A percentile compares a stretch with the other conserved stretches of the same genome.
phyloP scores from a whole-genome alignment of 2,888 invertebrate genomes.

The Drosophila stalkeri region DNA sequence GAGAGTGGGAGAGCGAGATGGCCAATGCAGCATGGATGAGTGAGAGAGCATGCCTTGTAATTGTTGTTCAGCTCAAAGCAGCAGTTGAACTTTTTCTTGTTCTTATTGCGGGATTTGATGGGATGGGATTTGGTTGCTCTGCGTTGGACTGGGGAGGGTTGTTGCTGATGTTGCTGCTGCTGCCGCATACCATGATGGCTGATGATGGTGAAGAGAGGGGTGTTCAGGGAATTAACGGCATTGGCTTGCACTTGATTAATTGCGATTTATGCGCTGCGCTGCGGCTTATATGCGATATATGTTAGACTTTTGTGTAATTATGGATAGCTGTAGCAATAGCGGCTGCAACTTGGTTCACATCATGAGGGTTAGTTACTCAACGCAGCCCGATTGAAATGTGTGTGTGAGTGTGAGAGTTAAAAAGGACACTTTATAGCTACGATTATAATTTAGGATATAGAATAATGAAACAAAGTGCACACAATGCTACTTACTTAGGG shows the following conservation, averaged over 20 bases:
- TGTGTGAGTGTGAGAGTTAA: constrained; percentile 36
- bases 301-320: constrained; percentile 68
- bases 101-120: constrained; percentile 28
- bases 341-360: constrained; percentile 21
- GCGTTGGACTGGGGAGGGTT: constrained; percentile 34
- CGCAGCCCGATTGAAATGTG: constrained; percentile 50
- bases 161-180: constrained; percentile 18
- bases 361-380: constrained; percentile 66
- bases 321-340: constrained; percentile 46
- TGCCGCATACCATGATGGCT: constrained; percentile 6
- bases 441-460: constrained; percentile 40
- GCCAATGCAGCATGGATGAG: constrained; percentile 5
- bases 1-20: constrained; percentile 11
- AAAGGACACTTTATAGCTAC: constrained; percentile 52
- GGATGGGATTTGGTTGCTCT: constrained; percentile 21
- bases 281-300: constrained; percentile 72
- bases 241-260: constrained; percentile 81
- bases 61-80: constrained; percentile 60
- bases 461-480: constrained; percentile 45
- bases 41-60: constrained; percentile 43
- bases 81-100: constrained; percentile 57
- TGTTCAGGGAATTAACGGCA: constrained; percentile 60
- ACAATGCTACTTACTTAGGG: constrained; percentile 36
- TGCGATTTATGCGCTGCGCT: constrained; percentile 75
- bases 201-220: constrained; percentile 1